Evolutionary conservation across 2,888 invertebrate species (phyloP).

Genomic region (Alcis repandata): DNA sequence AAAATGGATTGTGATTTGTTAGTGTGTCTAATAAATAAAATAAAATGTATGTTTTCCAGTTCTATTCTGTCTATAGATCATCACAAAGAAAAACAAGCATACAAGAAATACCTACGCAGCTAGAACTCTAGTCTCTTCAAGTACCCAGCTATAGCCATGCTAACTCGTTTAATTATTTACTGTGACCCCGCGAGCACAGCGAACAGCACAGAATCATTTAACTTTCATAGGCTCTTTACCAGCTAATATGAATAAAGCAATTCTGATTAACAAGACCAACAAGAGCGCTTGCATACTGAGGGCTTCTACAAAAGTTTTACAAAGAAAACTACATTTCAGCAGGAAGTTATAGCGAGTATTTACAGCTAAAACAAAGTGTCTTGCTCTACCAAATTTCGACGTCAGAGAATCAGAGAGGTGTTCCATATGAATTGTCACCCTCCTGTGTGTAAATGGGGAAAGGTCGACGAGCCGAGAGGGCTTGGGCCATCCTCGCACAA

Average conservation of each 20-base stretch:
- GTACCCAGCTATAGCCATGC: neutral
- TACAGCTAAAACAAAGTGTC: neutral
- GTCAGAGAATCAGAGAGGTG: constrained; percentile 21
- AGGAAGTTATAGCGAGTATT: neutral
- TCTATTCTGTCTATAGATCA: neutral
- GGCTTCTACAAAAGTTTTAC: neutral
- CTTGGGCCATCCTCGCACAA: constrained; percentile 33
- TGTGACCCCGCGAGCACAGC: neutral
- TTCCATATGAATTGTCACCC: constrained; percentile 54
- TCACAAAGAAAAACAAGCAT: neutral
- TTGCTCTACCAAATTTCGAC: constrained; percentile 22
- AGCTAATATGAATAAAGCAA: constrained; percentile 13
- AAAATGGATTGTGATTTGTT: neutral
- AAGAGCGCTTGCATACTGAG: neutral
- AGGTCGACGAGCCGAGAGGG: constrained; percentile 61
- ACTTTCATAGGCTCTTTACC: constrained; percentile 23
- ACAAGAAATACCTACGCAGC: neutral
- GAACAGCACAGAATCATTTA: constrained; percentile 3
- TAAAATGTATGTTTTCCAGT: too few relatives aligned
- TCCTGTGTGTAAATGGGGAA: constrained; percentile 60
- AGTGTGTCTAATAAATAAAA: too few relatives aligned
- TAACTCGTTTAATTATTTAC: constrained; percentile 13
- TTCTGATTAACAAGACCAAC: neutral
- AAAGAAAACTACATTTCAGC: neutral
- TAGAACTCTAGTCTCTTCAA: neutral